phyloP scores from a whole-genome alignment of 2,113 vertebrate species.

The Hystrix cristata region DNA sequence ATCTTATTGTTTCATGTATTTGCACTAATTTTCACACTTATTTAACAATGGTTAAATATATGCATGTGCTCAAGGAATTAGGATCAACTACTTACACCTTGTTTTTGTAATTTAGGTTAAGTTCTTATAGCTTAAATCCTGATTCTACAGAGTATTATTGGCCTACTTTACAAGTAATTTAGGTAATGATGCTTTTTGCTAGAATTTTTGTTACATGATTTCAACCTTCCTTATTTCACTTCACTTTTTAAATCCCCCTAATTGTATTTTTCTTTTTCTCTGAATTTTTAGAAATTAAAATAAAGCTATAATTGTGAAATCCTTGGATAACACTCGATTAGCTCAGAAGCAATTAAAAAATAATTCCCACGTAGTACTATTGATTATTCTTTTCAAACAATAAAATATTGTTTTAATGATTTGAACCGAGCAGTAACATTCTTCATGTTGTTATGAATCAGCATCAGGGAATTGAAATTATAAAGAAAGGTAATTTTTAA shows the following conservation, averaged over 20 bases:
- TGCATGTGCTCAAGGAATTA: not conserved
- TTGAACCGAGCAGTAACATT: constrained; percentile 37
- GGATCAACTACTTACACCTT: not conserved
- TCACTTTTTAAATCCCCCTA: constrained; percentile 66
- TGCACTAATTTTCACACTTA: not conserved
- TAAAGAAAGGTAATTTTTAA: constrained; percentile 63
- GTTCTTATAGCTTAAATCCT: not conserved
- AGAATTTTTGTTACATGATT: constrained; percentile 25
- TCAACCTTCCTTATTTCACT: constrained; percentile 63
- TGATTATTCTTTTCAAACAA: constrained; percentile 80
- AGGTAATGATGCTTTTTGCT: not conserved
- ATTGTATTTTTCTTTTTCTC: constrained; percentile 46
- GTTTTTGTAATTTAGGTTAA: constrained; percentile 37
- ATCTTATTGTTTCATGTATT: not conserved
- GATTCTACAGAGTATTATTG: not conserved
- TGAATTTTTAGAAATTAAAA: constrained; percentile 77
- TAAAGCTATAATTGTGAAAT: constrained; percentile 75
- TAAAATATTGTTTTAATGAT: constrained; percentile 71
- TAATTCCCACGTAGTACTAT: constrained; percentile 46
- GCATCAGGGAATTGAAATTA: constrained; percentile 68
- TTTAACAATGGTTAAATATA: not conserved
- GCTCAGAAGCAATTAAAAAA: constrained; percentile 72
- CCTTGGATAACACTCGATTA: constrained; percentile 66
- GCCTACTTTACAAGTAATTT: not conserved
- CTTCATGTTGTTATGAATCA: constrained; percentile 72